Conservation (phyloP, 2,113 vertebrate species). For the Ascaphus truei region DNA sequence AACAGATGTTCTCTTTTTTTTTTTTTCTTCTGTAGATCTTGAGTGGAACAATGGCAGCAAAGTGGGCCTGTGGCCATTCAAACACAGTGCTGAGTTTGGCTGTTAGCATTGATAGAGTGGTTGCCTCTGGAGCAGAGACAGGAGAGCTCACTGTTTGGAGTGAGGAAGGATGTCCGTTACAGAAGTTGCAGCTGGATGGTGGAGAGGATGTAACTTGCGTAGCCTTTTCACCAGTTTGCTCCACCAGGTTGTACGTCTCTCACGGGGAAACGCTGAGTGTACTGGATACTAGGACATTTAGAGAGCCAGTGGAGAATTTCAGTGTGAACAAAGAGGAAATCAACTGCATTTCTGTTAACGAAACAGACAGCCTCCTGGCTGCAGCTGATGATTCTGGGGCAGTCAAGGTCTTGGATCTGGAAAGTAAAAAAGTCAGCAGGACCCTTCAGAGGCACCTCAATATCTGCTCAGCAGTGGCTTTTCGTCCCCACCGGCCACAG, state of each 20-base stretch:
- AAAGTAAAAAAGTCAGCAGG: constrained; percentile 74
- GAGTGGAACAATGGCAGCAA: constrained; percentile 66
- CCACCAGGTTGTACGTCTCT: constrained; percentile 66
- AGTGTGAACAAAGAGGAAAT: constrained; percentile 86
- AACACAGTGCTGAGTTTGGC: constrained; percentile 72
- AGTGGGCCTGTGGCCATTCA: constrained; percentile 76
- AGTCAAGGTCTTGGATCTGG: constrained; percentile 80
- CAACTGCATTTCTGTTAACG: constrained; percentile 78
- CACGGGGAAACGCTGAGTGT: constrained; percentile 75
- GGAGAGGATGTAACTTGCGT: constrained; percentile 71
- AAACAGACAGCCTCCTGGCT: constrained; percentile 70
- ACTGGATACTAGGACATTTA: constrained; percentile 75
- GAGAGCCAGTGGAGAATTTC: constrained; percentile 59
- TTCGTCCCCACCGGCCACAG: constrained; percentile 84
- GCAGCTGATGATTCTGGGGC: constrained; percentile 84
- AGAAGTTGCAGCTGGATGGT: constrained; percentile 53
- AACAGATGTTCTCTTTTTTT: background rate
- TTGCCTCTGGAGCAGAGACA: constrained; percentile 81
- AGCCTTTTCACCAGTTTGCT: constrained; percentile 63
- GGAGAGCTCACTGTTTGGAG: constrained; percentile 80
- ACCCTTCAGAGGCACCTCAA: constrained; percentile 86
- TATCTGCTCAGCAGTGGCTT: constrained; percentile 89
- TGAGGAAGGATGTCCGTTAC: constrained; percentile 56
- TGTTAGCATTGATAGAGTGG: constrained; percentile 62
- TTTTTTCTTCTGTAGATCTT: background rate